phyloP scores from a whole-genome alignment of 2,113 vertebrate species.

The Phocoena phocoena region DNA sequence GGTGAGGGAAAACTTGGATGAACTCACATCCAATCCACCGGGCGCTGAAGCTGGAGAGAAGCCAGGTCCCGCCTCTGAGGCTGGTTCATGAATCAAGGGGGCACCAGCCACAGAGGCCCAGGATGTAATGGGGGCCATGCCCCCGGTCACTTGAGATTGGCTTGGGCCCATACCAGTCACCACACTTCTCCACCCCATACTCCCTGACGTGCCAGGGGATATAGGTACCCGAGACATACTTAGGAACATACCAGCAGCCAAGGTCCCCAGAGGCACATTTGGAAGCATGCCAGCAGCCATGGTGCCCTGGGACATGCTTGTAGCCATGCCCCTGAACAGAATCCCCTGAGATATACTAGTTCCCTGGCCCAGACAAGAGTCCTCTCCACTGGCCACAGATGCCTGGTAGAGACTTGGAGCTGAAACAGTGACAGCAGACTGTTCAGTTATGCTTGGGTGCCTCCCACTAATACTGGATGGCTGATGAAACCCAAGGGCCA shows the following conservation, averaged over 20 bases:
- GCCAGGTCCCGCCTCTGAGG: neutral
- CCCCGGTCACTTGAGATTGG: neutral
- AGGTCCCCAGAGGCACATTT: neutral
- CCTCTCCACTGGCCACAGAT: neutral
- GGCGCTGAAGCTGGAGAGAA: neutral
- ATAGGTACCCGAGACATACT: neutral
- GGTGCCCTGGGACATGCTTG: neutral
- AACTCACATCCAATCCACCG: rapidly evolving
- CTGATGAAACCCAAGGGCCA: neutral
- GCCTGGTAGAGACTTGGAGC: neutral
- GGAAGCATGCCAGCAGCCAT: neutral
- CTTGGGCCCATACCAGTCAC: neutral
- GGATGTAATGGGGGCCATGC: neutral
- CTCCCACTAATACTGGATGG: rapidly evolving
- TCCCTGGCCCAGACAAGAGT: neutral
- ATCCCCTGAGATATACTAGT: rapidly evolving
- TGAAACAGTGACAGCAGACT: neutral
- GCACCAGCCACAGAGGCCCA: neutral
- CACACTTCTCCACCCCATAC: neutral
- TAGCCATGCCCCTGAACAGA: neutral
- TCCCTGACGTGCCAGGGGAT: neutral
- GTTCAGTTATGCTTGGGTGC: rapidly evolving
- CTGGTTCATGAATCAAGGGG: neutral
- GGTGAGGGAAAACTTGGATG: neutral
- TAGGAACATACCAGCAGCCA: neutral